phyloP scores from a whole-genome alignment of 2,797 vertebrate species.

The Pantherophis vulpinus region DNA sequence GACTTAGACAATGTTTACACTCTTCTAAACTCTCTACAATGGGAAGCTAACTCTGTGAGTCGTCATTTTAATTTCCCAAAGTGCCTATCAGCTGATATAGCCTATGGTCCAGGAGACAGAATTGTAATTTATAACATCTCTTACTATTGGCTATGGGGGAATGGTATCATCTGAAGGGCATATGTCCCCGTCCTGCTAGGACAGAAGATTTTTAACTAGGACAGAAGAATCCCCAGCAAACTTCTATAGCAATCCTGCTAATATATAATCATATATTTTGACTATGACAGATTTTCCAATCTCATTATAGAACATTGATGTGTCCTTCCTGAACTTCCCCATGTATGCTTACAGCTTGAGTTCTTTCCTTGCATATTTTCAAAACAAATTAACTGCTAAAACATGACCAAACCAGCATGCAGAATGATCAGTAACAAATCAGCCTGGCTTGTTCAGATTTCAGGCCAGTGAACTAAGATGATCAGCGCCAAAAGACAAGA shows the following conservation, averaged over 20 bases:
- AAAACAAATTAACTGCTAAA: background rate
- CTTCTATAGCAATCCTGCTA: background rate
- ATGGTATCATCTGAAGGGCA: background rate
- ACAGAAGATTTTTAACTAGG: background rate
- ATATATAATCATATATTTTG: background rate
- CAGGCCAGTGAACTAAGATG: background rate
- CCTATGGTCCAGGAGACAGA: background rate
- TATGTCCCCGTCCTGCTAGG: background rate
- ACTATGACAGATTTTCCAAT: background rate
- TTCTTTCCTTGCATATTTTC: conserved; percentile 1
- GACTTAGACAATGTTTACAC: too few relatives aligned
- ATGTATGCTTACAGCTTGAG: background rate
- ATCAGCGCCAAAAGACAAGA: background rate
- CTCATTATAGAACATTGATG: background rate
- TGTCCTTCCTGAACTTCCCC: background rate
- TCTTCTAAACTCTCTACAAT: background rate
- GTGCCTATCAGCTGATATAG: background rate
- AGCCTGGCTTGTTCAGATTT: background rate
- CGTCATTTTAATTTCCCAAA: background rate
- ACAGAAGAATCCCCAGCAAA: background rate
- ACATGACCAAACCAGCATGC: background rate
- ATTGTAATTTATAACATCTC: background rate
- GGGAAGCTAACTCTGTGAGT: background rate
- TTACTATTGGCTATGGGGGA: background rate
- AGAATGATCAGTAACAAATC: background rate